Conservation (phyloP, 2,888 invertebrate species). For the Chalcosyrphus nemorum region DNA sequence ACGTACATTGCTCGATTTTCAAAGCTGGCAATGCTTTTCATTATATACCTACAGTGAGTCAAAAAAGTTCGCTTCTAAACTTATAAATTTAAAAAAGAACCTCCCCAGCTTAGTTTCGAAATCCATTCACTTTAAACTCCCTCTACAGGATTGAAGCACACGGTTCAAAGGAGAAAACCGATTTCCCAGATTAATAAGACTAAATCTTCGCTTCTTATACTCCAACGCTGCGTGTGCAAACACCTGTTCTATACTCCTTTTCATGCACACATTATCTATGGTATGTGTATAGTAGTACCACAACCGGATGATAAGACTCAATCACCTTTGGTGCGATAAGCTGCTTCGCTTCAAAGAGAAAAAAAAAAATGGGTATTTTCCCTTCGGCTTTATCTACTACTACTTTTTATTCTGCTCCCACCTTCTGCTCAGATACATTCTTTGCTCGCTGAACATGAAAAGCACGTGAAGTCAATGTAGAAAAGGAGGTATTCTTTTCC, state of each 20-base stretch:
- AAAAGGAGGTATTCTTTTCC: constrained; percentile 23
- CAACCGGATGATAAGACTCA: constrained; percentile 26
- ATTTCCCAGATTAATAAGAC: constrained; percentile 5
- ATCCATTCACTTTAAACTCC: background rate
- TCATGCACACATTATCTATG: background rate
- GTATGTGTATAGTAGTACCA: background rate
- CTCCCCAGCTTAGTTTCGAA: background rate
- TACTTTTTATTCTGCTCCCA: background rate
- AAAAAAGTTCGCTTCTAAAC: too few species aligned
- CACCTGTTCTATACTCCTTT: too few species aligned
- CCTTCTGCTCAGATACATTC: background rate
- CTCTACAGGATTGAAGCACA: background rate
- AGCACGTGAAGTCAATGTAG: background rate
- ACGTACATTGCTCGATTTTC: too few species aligned
- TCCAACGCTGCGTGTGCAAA: background rate
- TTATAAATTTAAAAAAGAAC: too few species aligned
- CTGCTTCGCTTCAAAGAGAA: background rate
- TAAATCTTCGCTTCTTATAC: background rate
- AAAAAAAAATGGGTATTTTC: constrained; percentile 18
- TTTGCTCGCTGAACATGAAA: background rate
- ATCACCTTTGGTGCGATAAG: constrained; percentile 32
- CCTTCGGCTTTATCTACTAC: constrained; percentile 1
- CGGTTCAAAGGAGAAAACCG: constrained; percentile 22
- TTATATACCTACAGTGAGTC: too few species aligned
- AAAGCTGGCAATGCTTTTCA: too few species aligned